Evolutionary conservation across 2,888 invertebrate genomes (phyloP).

Genomic region (Dolichomitus sp.): DNA sequence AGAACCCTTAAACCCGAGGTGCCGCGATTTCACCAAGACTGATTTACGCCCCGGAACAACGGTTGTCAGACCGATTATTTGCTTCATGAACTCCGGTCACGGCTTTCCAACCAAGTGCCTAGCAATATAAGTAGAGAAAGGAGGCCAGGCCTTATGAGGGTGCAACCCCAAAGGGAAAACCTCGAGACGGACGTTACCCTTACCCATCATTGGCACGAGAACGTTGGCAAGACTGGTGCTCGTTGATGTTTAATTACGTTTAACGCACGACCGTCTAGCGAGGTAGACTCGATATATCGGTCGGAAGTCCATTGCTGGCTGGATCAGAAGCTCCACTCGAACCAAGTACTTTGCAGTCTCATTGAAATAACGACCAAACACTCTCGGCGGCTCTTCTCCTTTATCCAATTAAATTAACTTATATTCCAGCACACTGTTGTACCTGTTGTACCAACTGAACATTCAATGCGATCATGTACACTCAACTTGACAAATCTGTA

Average conservation of each 20-base stretch:
- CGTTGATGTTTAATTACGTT: slow-evolving; percentile 50
- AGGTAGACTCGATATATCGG: slow-evolving; percentile 8
- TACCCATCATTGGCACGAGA: not conserved
- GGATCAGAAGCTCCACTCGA: not conserved
- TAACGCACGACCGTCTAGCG: slow-evolving; percentile 29
- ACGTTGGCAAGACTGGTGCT: slow-evolving; percentile 15
- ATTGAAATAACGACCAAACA: slow-evolving; percentile 56
- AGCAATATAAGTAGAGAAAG: slow-evolving; percentile 27
- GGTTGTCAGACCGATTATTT: slow-evolving; percentile 28
- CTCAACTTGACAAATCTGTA: slow-evolving; percentile 16
- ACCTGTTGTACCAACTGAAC: slow-evolving; percentile 1
- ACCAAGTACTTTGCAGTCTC: slow-evolving; percentile 47
- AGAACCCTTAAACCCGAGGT: not conserved
- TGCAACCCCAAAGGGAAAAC: slow-evolving; percentile 13
- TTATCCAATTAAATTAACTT: slow-evolving; percentile 48
- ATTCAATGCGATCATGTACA: slow-evolving; percentile 9
- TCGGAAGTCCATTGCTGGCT: slow-evolving; percentile 40
- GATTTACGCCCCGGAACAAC: slow-evolving; percentile 9
- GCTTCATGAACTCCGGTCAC: slow-evolving; percentile 26
- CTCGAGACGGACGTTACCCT: slow-evolving; percentile 33
- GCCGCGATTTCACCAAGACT: slow-evolving; percentile 11
- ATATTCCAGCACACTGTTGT: slow-evolving; percentile 13
- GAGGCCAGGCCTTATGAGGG: not conserved
- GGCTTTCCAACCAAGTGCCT: slow-evolving; percentile 26
- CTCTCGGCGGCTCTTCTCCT: slow-evolving; percentile 20